These are phyloP conservation scores for Tenthredo distinguenda DNA, from an alignment of 2,888 invertebrate genomes.

Conservation along the genomic window DNA sequence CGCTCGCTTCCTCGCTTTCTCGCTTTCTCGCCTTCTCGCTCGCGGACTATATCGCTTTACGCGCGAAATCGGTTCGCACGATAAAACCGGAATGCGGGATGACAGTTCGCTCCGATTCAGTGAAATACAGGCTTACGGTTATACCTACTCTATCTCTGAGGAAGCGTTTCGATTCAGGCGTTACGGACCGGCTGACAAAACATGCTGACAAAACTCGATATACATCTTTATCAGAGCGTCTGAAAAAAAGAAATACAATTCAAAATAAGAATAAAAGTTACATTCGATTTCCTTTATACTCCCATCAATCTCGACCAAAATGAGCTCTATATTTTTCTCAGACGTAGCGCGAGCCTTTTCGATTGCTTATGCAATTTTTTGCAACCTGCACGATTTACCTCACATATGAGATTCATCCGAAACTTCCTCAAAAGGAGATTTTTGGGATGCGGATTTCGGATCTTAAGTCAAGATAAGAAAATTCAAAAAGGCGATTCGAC, in stretches of 20 bases:
- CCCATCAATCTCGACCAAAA: no score
- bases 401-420: no score
- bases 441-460: no score
- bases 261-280: no score
- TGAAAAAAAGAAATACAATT: not conserved
- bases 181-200: not conserved
- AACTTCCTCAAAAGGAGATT: no score
- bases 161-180: not conserved
- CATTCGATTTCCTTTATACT: no score
- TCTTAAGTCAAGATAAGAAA: no score
- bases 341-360: no score
- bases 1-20: slow-evolving; percentile 42
- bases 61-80: slow-evolving; percentile 29
- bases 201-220: not conserved
- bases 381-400: no score
- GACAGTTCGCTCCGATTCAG: slow-evolving; percentile 36
- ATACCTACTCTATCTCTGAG: not conserved
- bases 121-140: slow-evolving; percentile 42
- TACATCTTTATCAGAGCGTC: not conserved
- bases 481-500: no score
- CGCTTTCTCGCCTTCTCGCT: slow-evolving; percentile 23
- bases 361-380: no score
- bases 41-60: not conserved
- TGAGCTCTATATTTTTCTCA: no score
- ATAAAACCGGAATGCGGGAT: slow-evolving; percentile 37